Base-by-base conservation (phyloP, 2,113 vertebrate species). In the Xiphophorus couchianus region DNA sequence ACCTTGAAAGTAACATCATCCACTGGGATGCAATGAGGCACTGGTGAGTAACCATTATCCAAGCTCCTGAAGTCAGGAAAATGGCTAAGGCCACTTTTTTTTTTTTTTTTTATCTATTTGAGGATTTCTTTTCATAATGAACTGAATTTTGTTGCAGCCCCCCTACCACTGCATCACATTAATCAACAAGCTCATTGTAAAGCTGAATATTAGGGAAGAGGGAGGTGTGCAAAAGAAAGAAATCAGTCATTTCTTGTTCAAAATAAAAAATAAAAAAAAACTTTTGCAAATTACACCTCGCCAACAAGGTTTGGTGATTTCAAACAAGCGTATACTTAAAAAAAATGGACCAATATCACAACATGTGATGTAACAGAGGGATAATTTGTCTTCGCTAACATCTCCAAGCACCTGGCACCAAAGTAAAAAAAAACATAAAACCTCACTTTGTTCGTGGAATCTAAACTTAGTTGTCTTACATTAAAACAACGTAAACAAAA, bases 381-480 rank as follows among this genome's bases (percentile, higher is more conserved):
- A 88, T 75, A 17, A 71, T 67, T 81, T 80, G 89, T 86, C 81
- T 81, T 90, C 84, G 87, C 74, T 87, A 83, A 91, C 83, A 85
- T 83, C 84, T 89, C 77, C 78, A 79, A 88, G 83, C 81, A 82
- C 73, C 91, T 90, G 89, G 90, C 90, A 90, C 77, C 88, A 89
- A 89, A 88, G 73, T 81, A 88, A 88, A 88, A 81, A 81, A 37
- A 37, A 88, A 28, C 28, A 90, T 78, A 81, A 90, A 79, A 81
- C 71, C 75, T 87, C 79, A 90, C 79, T 93, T 94, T 93, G 92
- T 94, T 95, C 90, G 88, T 93, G 89, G 86, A 90, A 92, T 91
- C 89, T 90, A 86, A 91, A 74, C 73, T 81, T 82, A 76, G 63
- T 80, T 62, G 66, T 80, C 81, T 91, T 91, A 91, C 86, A 90